Evolutionary conservation across 2,797 vertebrate genomes (phyloP), one percentile per base, ranked within the genome.

Genomic region (Glossophaga mutica): DNA sequence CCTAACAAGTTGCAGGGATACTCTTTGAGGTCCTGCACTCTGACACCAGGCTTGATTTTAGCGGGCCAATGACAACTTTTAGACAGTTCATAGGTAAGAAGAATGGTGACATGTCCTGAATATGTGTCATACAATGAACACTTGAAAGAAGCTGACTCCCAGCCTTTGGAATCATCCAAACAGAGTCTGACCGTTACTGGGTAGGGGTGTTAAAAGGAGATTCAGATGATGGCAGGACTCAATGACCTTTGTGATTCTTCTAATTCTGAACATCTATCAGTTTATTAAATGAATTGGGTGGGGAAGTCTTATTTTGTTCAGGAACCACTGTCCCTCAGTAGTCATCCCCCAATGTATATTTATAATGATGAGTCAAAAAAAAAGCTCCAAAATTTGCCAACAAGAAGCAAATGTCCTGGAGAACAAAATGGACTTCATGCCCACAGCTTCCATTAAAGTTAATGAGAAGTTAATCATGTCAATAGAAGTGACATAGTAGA

Each of bases 381-480:
- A 78, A 94, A 94, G 48, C 79, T 90, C 86, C 81, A 73, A 70
- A 96, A 96, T 91, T 95, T 84, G 92, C 91, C 90, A 90, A 89
- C 39, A 96, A 94, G 81, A 96, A 96, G 79, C 71, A 92, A 85
- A 95, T 93, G 77, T 96, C 57, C 76, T 74, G 74, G 91, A 71
- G 81, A 83, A 86, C 95, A 93, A 96, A 96, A 96, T 97, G 96
- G 91, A 97, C 94, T 90, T 92, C 50, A 90, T 1, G 29, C 85
- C 92, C 87, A 93, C 91, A 86, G 87, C 52, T 96, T 97, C 97
- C 96, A 97, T 97, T 97, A 97, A 96, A 96, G 81, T 95, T 96
- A 97, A 98, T 97, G 93, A 96, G 57, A 95, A 95, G 89, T 94
- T 96, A 97, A 97, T 97, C 91, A 94, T 85, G 67, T 95, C 92